Evolutionary conservation across 2,888 invertebrate genomes (phyloP), one percentile per base, ranked within the genome.

Genomic region (Oeneis ivallda): DNA sequence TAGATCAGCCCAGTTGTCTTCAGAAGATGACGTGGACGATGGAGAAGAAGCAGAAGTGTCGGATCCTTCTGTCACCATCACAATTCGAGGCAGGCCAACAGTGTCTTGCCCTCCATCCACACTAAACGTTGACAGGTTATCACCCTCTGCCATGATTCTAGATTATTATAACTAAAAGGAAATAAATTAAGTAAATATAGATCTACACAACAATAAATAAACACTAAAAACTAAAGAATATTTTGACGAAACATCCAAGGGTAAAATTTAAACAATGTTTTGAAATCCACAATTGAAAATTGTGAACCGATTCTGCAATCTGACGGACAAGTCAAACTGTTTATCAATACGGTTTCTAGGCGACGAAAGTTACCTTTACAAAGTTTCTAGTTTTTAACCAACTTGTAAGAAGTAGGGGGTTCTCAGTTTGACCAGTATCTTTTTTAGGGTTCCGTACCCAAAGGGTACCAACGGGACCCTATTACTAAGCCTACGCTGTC

Each of bases 1-100:
- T 65, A 94, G 92, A 69, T 94, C 93, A 74, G 92, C 93, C 85
- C 94, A 93, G 74, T 94, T 94, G 74, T 94, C 94, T 76, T 94
- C 94, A 17, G 93, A 93, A 0, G 94, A 91, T 0, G 93, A 93
- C 0, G 93, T 85, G 0, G 92, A 90, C 0, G 92, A 90, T 0
- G 89, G 83, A 0, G 93, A 93, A 0, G 94, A 94, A 9, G 92
- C 92, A 26, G 93, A 93, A 43, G 92, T 93, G 60, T 94, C 94
- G 0, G 92, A 90, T 0, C 92, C 92, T 74, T 94, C 94, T 0
- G 93, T 93, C 8, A 94, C 93, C 84, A 93, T 92, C 13, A 94
- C 93, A 70, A 94, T 93, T 58, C 93, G 85, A 0, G 93, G 93
- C 0, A 93, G 84, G 0, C 92, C 92, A 11, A 92, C 92, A 0